phyloP scores from a whole-genome alignment of 1,140 invertebrate genomes.

The Rhyacophila brunnea region DNA sequence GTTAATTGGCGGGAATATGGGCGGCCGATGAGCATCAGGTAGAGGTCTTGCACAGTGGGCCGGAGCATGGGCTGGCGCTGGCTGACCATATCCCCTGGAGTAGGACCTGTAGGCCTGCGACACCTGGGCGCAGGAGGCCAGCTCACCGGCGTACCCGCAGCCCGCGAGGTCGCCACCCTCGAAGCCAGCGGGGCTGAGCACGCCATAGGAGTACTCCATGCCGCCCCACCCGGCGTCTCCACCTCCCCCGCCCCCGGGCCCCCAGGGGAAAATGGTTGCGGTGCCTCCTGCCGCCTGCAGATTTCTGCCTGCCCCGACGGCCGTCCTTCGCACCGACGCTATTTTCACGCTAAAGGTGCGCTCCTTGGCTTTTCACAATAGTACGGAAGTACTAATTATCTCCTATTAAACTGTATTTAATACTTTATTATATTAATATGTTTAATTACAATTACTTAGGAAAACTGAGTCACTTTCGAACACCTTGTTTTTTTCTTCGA shows the following conservation, averaged over 20 bases:
- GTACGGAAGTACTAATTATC: too few species aligned
- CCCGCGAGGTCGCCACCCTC: slow-evolving; percentile 43
- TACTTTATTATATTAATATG: too few species aligned
- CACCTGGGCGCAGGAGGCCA: slow-evolving; percentile 85
- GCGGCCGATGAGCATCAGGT: slow-evolving; percentile 44
- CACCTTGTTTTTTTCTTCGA: too few species aligned
- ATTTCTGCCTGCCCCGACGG: slow-evolving; percentile 41
- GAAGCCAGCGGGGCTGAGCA: slow-evolving; percentile 43
- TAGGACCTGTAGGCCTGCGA: slow-evolving; percentile 70
- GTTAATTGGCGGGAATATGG: slow-evolving; percentile 55
- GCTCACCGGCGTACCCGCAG: slow-evolving; percentile 74
- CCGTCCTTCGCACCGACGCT: slow-evolving; percentile 30
- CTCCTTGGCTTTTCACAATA: not conserved
- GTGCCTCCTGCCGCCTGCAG: slow-evolving; percentile 32
- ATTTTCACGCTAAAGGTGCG: not conserved
- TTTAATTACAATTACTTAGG: too few species aligned
- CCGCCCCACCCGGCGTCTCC: slow-evolving; percentile 12
- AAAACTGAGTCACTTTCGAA: too few species aligned
- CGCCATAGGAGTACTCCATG: slow-evolving; percentile 53
- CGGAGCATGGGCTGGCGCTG: slow-evolving; percentile 46
- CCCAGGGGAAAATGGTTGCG: slow-evolving; percentile 35
- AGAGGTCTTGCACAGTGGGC: slow-evolving; percentile 50
- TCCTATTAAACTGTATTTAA: too few species aligned
- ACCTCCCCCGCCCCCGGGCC: slow-evolving; percentile 31
- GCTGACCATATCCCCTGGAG: slow-evolving; percentile 62